Conservation (phyloP, 1,140 invertebrate species). For the Orchesella cincta region DNA sequence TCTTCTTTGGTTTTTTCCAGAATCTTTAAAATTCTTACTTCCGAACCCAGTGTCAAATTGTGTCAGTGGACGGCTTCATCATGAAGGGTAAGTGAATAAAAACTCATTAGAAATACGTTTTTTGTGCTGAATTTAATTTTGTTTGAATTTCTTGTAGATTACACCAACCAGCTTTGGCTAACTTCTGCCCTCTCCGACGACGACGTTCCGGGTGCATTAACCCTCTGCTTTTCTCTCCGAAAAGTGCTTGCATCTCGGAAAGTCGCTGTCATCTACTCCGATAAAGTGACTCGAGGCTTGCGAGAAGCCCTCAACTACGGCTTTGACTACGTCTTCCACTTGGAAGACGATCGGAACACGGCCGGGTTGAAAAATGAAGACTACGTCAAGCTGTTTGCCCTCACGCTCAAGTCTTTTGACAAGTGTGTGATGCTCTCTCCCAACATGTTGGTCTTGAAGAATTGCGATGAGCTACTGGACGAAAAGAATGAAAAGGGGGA, state of each 20-base stretch:
- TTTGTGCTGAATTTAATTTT: too few species aligned
- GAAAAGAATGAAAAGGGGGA: too few species aligned
- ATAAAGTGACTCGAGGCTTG: background rate
- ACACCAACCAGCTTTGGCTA: background rate
- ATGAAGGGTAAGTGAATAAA: too few species aligned
- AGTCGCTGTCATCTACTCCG: background rate
- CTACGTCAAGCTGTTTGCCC: background rate
- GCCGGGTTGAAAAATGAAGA: background rate
- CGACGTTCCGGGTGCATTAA: background rate
- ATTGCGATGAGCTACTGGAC: conserved; percentile 5
- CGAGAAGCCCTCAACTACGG: background rate
- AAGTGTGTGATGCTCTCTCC: background rate
- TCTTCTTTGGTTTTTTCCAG: too few species aligned
- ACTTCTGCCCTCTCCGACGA: background rate
- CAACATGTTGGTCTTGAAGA: conserved; percentile 1
- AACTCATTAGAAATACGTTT: too few species aligned
- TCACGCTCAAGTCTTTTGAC: background rate
- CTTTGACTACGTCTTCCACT: background rate
- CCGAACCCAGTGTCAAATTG: too few species aligned
- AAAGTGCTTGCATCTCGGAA: background rate
- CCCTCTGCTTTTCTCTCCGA: background rate
- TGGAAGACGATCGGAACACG: background rate
- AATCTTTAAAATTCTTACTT: too few species aligned
- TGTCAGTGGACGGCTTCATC: too few species aligned
- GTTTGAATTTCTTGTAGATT: too few species aligned